Evolutionary conservation across 1,140 invertebrate species (phyloP).

Genomic region (Oedothorax gibbosus): DNA sequence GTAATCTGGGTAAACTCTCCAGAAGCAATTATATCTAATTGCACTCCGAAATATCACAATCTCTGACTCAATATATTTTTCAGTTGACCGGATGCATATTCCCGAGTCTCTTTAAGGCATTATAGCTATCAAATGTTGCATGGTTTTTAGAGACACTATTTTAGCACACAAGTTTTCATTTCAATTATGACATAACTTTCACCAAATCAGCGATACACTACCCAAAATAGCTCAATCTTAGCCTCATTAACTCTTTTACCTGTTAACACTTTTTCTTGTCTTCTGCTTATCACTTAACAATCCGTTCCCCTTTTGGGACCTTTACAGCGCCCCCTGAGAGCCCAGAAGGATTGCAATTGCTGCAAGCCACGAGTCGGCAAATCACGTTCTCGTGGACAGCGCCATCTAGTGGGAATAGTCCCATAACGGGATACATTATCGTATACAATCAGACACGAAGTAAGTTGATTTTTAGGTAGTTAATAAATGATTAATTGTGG

Average conservation of each 20-base stretch:
- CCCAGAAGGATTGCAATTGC: constrained; percentile 62
- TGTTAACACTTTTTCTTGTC: constrained; percentile 57
- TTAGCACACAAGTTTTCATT: no score
- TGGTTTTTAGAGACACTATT: no score
- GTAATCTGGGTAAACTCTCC: no score
- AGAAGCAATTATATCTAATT: no score
- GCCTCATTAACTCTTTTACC: constrained; percentile 33
- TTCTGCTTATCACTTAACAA: constrained; percentile 44
- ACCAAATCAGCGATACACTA: no score
- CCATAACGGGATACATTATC: constrained; percentile 63
- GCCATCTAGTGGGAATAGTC: constrained; percentile 64
- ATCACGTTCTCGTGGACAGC: constrained; percentile 63
- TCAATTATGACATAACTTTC: no score
- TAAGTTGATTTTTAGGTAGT: constrained; percentile 14
- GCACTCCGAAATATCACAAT: no score
- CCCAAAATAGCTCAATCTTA: neutral
- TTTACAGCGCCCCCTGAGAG: constrained; percentile 61
- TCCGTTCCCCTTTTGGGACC: constrained; percentile 8
- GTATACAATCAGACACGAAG: constrained; percentile 60
- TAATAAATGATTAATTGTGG: no score
- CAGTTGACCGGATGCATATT: no score
- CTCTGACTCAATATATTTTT: no score
- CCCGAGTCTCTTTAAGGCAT: no score
- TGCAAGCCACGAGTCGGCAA: constrained; percentile 62
- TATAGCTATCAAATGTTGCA: no score